Percentiles rank a stretch among this genome's conserved stretches.
Evolutionary conservation across 1,140 invertebrate genomes (phyloP).

Genomic region (Cydia splendana): DNA sequence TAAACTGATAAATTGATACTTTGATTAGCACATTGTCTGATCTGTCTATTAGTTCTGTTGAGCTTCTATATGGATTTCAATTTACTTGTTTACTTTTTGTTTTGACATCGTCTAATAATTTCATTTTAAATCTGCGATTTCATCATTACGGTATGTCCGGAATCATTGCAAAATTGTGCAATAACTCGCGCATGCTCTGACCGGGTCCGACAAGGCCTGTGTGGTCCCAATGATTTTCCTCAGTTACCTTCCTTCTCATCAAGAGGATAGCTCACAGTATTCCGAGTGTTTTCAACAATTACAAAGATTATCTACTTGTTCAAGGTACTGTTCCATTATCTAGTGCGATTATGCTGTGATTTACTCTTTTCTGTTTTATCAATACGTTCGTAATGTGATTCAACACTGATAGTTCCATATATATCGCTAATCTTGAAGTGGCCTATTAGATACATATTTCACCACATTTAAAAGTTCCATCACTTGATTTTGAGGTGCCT

Average conservation of each 20-base stretch:
- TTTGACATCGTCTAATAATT: background rate
- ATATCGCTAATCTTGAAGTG: background rate
- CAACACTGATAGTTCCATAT: background rate
- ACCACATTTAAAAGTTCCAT: background rate
- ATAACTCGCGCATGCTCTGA: slow-evolving; percentile 27
- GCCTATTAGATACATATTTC: background rate
- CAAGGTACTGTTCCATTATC: background rate
- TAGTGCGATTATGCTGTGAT: background rate
- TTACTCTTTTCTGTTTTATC: background rate
- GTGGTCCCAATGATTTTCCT: background rate
- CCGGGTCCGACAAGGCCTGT: too few relatives aligned
- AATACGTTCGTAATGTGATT: background rate
- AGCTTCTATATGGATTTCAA: background rate
- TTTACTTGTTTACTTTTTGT: background rate
- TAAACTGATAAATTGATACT: background rate
- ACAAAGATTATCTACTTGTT: background rate
- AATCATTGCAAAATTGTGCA: slow-evolving; percentile 17
- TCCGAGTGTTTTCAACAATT: background rate
- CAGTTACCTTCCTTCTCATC: background rate
- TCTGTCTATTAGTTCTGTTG: background rate
- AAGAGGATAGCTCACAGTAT: background rate
- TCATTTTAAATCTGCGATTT: slow-evolving; percentile 4
- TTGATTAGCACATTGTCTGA: slow-evolving; percentile 6
- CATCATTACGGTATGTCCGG: slow-evolving; percentile 10
- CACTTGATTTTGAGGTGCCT: background rate